Evolutionary conservation across 2,797 vertebrate species (phyloP).

Genomic region (Oryzias sinensis): DNA sequence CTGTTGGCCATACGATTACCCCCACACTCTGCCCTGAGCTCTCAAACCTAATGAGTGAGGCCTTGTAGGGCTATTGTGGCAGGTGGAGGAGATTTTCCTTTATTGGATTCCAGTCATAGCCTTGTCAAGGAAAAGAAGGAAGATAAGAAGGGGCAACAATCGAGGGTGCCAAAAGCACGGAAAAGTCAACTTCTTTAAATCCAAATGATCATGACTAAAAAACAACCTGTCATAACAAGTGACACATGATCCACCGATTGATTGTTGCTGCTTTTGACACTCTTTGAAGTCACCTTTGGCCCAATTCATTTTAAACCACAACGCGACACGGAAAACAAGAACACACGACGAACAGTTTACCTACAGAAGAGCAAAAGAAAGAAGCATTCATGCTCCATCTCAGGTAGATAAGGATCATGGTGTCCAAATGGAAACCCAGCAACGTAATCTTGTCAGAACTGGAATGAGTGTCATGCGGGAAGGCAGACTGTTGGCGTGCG

Average conservation of each 20-base stretch:
- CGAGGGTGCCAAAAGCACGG: background rate
- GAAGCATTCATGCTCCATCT: background rate
- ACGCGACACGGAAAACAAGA: conserved; percentile 3
- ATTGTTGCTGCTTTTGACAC: conserved; percentile 17
- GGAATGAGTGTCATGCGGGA: conserved; percentile 27
- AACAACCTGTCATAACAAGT: conserved; percentile 9
- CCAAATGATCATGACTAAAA: background rate
- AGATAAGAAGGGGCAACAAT: conserved; percentile 2
- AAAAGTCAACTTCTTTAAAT: background rate
- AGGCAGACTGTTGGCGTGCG: conserved; percentile 25
- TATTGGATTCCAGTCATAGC: conserved; percentile 53
- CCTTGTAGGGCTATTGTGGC: conserved; percentile 31
- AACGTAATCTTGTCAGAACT: conserved; percentile 8
- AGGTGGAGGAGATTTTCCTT: conserved; percentile 31
- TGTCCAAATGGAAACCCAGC: conserved; percentile 12
- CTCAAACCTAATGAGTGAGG: conserved; percentile 15
- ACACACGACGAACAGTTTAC: background rate
- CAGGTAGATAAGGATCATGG: conserved; percentile 14
- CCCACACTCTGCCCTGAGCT: conserved; percentile 14
- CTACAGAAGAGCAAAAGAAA: background rate
- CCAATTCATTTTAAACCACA: conserved; percentile 18
- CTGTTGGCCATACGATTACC: conserved; percentile 15
- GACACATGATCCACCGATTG: conserved; percentile 30
- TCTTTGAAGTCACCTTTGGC: background rate
- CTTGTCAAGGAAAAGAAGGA: conserved; percentile 23